Percentiles rank a stretch among this genome's conserved stretches.
These are phyloP conservation scores for Oxyura jamaicensis DNA, from an alignment of 2,113 vertebrate genomes.

Conservation along the genomic window DNA sequence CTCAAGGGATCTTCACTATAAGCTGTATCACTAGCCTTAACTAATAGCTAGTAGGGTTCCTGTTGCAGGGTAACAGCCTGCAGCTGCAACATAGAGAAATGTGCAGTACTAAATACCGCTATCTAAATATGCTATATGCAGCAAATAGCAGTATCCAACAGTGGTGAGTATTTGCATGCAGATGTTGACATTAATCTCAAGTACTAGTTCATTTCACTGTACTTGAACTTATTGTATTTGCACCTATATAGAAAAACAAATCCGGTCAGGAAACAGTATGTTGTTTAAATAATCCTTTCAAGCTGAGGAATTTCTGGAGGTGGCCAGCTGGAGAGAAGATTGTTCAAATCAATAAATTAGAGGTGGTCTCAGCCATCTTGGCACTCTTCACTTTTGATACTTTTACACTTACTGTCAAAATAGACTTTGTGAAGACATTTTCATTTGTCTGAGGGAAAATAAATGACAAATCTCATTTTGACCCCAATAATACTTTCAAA, in stretches of 20 bases:
- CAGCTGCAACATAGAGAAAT: constrained; percentile 52
- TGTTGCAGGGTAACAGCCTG: constrained; percentile 71
- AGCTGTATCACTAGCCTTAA: constrained; percentile 48
- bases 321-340: neutral
- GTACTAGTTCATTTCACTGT: constrained; percentile 10
- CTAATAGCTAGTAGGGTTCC: constrained; percentile 66
- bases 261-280: neutral
- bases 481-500: neutral
- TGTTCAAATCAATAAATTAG: neutral
- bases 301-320: neutral
- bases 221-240: neutral
- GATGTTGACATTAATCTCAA: constrained; percentile 37
- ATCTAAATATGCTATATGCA: neutral
- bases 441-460: neutral
- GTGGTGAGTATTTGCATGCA: constrained; percentile 9
- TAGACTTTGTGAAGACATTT: neutral
- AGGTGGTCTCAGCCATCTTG: neutral
- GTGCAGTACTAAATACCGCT: constrained; percentile 32
- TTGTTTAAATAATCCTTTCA: neutral
- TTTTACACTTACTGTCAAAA: neutral
- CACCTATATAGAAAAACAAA: neutral
- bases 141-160: constrained; percentile 4
- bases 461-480: neutral
- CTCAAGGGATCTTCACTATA: constrained; percentile 36
- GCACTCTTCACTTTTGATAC: neutral